phyloP scores from a whole-genome alignment of 2,113 vertebrate species.

The Eulemur rufifrons region DNA sequence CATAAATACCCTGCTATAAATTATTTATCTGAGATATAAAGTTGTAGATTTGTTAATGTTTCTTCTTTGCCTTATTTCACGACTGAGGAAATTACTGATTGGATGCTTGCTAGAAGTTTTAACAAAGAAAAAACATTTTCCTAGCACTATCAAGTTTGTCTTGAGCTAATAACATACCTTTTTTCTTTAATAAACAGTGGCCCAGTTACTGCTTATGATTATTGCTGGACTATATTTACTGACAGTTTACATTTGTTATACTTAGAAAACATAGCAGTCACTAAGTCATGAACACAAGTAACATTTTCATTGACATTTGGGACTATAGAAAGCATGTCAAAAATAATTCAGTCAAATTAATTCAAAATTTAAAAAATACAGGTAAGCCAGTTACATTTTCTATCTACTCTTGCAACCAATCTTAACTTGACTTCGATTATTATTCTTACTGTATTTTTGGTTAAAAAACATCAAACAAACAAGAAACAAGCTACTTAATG shows the following conservation, averaged over 20 bases:
- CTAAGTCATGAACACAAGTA: neutral
- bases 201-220: neutral
- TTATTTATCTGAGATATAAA: neutral
- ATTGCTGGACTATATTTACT: neutral
- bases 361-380: slow-evolving; percentile 11
- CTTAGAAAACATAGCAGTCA: neutral
- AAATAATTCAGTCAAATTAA: neutral
- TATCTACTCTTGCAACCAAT: neutral
- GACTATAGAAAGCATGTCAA: neutral
- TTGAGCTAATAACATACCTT: neutral
- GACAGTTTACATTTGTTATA: neutral
- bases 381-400: neutral
- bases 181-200: neutral
- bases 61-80: neutral
- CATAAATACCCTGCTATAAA: neutral
- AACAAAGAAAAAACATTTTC: neutral
- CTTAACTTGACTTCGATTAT: slow-evolving; percentile 20
- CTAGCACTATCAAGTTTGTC: neutral
- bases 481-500: neutral
- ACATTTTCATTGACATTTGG: neutral
- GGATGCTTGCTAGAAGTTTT: neutral
- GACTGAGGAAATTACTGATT: neutral
- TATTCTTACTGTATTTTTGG: neutral
- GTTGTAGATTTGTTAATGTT: neutral
- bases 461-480: neutral